A percentile compares a stretch with the other conserved stretches of the same genome.
These are phyloP conservation scores for Kuschelorhynchus macadamiae DNA, from an alignment of 2,888 invertebrate species.

Conservation along the genomic window DNA sequence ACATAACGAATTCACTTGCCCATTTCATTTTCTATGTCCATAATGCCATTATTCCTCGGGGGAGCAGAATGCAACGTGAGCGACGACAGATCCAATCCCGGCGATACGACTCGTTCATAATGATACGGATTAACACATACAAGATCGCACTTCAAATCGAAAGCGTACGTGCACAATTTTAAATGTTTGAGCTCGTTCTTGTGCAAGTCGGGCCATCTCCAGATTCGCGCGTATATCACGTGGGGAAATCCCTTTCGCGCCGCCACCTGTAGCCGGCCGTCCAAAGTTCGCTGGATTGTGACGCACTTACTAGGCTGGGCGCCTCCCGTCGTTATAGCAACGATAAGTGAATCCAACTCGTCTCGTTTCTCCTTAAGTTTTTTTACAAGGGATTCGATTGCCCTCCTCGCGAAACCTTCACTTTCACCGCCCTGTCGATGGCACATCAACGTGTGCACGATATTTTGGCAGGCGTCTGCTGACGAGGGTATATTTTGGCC, in stretches of 20 bases:
- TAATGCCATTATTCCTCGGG: constrained; percentile 74
- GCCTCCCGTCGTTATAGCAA: constrained; percentile 97
- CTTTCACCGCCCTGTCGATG: constrained; percentile 98
- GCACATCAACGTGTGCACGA: constrained; percentile 98
- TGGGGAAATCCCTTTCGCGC: constrained; percentile 99
- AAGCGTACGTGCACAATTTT: constrained; percentile 97
- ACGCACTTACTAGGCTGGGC: constrained; percentile 98
- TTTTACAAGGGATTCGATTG: constrained; percentile 98
- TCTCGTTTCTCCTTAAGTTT: constrained; percentile 98
- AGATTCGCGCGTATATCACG: constrained; percentile 98
- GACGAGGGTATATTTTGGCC: constrained; percentile 88
- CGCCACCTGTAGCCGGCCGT: constrained; percentile 97
- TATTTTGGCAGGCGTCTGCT: constrained; percentile 97
- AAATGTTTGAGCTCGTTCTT: constrained; percentile 99
- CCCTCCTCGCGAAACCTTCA: constrained; percentile 97
- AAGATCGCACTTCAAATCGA: constrained; percentile 98
- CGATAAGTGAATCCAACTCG: constrained; percentile 96
- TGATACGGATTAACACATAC: constrained; percentile 99
- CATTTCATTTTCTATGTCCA: constrained; percentile 75
- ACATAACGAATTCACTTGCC: constrained; percentile 65
- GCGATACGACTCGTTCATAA: constrained; percentile 98
- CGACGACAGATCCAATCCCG: constrained; percentile 95
- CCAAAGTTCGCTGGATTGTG: constrained; percentile 97
- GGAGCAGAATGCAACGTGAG: constrained; percentile 82
- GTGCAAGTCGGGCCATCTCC: constrained; percentile 99